Percentiles rank a stretch among this genome's conserved stretches.
phyloP scores from a whole-genome alignment of 1,140 invertebrate species.

The Zaprionus ghesquierei region DNA sequence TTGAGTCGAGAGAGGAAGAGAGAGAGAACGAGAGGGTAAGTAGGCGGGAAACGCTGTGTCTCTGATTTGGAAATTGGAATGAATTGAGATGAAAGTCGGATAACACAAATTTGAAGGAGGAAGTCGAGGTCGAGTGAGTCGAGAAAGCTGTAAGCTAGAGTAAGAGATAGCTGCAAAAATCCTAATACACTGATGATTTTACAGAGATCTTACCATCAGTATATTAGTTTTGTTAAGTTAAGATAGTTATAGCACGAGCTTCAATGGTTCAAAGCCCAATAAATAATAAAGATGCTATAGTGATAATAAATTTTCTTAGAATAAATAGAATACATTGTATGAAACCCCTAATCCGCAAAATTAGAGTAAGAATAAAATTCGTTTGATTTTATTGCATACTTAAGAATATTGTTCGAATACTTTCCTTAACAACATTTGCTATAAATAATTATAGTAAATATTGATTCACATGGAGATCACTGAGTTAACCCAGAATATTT shows the following conservation, averaged over 20 bases:
- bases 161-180: no score
- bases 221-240: no score
- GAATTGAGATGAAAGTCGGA: not conserved
- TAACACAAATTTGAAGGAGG: not conserved
- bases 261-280: no score
- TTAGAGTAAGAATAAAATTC: not conserved
- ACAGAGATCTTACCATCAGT: not conserved
- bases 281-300: no score
- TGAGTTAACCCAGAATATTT: conserved; percentile 59
- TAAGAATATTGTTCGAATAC: conserved; percentile 38
- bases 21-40: not conserved
- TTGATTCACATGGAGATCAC: conserved; percentile 16
- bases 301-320: no score
- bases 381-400: conserved; percentile 58
- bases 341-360: no score
- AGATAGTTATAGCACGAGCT: no score
- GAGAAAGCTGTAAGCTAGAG: not conserved
- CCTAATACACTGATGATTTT: no score
- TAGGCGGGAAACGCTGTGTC: not conserved
- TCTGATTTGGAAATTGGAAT: not conserved
- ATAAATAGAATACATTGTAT: not conserved
- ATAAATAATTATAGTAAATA: not conserved
- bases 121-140: not conserved
- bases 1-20: not conserved
- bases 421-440: not conserved